These are phyloP conservation scores for Macropus fuliginosus DNA, from an alignment of 2,797 vertebrate genomes.

Conservation along the genomic window DNA sequence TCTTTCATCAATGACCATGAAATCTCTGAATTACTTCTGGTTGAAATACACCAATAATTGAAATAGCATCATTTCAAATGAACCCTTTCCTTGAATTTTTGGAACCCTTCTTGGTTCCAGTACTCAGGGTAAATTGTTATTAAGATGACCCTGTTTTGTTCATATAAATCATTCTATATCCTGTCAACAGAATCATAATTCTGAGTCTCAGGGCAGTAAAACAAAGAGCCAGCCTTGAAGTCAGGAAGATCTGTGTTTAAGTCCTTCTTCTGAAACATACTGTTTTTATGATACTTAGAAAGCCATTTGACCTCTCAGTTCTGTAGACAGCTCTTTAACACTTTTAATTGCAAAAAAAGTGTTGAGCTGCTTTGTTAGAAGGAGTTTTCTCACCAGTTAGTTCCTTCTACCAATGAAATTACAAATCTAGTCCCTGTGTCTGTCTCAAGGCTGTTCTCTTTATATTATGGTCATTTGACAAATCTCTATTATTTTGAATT, in stretches of 20 bases:
- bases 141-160: constrained; percentile 26
- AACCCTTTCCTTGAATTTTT: not conserved
- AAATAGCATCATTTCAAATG: not conserved
- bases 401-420: not conserved
- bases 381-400: not conserved
- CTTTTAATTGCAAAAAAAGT: not conserved
- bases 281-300: not conserved
- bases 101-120: constrained; percentile 20
- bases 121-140: constrained; percentile 22
- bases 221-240: not conserved
- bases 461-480: not conserved
- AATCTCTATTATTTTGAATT: too few relatives aligned
- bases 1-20: constrained; percentile 31
- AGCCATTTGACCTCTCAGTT: not conserved
- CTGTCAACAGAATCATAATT: not conserved
- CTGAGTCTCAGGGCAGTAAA: not conserved
- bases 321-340: not conserved
- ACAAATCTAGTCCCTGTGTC: not conserved
- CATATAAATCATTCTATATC: not conserved
- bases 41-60: constrained; percentile 29
- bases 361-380: not conserved
- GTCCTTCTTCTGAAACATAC: not conserved
- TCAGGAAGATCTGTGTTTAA: not conserved
- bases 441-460: not conserved
- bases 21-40: constrained; percentile 37